These are phyloP conservation scores for Thalassoma bifasciatum DNA, from an alignment of 2,113 vertebrate species.

Conservation along the genomic window DNA sequence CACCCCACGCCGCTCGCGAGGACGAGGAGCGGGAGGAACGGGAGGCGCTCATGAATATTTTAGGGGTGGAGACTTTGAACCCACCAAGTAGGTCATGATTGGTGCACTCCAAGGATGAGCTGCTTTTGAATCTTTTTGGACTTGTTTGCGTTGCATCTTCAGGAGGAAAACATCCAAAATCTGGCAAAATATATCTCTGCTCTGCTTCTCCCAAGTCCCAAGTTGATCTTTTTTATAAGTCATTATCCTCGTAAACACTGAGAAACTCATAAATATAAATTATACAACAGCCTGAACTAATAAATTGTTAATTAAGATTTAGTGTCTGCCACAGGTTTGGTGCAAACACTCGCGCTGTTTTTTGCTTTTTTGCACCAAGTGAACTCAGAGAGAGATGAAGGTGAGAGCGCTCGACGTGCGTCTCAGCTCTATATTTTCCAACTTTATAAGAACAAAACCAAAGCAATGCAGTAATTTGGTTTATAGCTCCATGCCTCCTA, in stretches of 20 bases:
- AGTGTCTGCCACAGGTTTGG: constrained; percentile 42
- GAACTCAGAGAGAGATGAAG: constrained; percentile 30
- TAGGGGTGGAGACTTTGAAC: constrained; percentile 77
- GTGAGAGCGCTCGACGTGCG: constrained; percentile 21
- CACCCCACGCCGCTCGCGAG: constrained; percentile 61
- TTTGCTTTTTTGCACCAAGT: too few species aligned
- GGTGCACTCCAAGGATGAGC: constrained; percentile 65
- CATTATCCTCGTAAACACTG: constrained; percentile 70
- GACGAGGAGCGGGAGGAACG: constrained; percentile 48
- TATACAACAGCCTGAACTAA: constrained; percentile 46
- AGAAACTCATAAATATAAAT: constrained; percentile 65
- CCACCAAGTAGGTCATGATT: constrained; percentile 77
- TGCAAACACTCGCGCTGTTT: too few species aligned
- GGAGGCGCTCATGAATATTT: constrained; percentile 79
- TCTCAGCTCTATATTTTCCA: constrained; percentile 49
- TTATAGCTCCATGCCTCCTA: constrained; percentile 60
- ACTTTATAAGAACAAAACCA: constrained; percentile 63
- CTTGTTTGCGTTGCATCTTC: constrained; percentile 72
- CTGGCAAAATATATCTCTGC: constrained; percentile 47
- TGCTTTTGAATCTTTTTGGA: constrained; percentile 67
- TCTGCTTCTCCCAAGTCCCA: constrained; percentile 45
- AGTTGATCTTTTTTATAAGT: constrained; percentile 39
- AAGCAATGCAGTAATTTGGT: constrained; percentile 63
- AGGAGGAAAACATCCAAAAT: constrained; percentile 63
- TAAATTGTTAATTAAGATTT: constrained; percentile 63